phyloP scores from a whole-genome alignment of 2,113 vertebrate species.

The Gymnarchus niloticus region DNA sequence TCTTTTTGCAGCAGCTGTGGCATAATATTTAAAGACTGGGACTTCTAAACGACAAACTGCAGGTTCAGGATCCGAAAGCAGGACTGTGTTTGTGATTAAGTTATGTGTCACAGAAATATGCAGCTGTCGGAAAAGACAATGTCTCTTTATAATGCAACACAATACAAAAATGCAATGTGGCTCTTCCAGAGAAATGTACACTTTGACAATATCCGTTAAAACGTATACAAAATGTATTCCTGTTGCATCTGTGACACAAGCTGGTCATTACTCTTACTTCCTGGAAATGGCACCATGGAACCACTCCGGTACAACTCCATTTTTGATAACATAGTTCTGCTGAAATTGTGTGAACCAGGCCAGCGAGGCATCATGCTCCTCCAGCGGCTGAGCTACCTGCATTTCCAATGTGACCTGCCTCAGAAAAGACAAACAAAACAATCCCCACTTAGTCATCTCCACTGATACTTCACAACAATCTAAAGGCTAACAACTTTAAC shows the following conservation, averaged over 20 bases:
- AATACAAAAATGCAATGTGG: not conserved
- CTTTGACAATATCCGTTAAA: not conserved
- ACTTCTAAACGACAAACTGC: not conserved
- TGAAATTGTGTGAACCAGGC: slow-evolving; percentile 66
- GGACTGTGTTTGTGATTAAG: too few relatives aligned
- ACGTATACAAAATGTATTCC: not conserved
- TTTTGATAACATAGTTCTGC: slow-evolving; percentile 45
- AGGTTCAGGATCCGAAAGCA: too few relatives aligned
- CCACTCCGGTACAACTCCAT: slow-evolving; percentile 64
- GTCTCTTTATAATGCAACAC: not conserved
- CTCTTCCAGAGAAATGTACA: not conserved
- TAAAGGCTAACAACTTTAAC: not conserved
- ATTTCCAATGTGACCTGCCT: slow-evolving; percentile 29
- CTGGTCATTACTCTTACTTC: slow-evolving; percentile 55
- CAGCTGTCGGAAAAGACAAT: not conserved
- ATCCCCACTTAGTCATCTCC: not conserved
- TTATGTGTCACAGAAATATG: not conserved
- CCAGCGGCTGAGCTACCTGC: slow-evolving; percentile 35
- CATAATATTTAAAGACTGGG: not conserved
- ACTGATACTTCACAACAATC: not conserved
- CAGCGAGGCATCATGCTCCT: slow-evolving; percentile 35
- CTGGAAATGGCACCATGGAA: slow-evolving; percentile 74
- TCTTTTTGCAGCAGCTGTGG: not conserved
- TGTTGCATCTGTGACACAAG: not conserved
- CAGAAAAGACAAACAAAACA: not conserved